Conservation (phyloP, 2,888 invertebrate species). For the Andrena bucephala region DNA sequence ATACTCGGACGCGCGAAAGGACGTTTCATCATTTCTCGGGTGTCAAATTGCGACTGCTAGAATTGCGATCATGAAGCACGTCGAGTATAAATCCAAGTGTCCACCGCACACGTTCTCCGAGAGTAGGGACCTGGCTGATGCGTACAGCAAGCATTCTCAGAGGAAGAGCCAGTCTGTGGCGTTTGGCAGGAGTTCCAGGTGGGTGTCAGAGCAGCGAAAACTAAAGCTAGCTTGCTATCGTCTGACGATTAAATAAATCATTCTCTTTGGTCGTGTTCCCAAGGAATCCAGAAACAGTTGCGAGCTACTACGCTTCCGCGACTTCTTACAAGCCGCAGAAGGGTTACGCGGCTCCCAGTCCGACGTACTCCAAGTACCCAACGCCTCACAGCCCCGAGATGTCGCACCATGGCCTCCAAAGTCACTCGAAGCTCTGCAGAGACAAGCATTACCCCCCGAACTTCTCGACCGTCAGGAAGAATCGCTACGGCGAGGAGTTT, state of each 20-base stretch:
- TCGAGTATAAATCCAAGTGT: conserved; percentile 67
- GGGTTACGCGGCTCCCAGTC: conserved; percentile 50
- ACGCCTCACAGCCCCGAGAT: conserved; percentile 27
- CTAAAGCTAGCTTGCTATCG: background rate
- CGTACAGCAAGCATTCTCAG: conserved; percentile 68
- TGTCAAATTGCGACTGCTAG: background rate
- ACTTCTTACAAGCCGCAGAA: conserved; percentile 67
- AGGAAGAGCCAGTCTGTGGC: conserved; percentile 47
- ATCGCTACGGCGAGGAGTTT: conserved; percentile 61
- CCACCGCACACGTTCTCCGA: conserved; percentile 55
- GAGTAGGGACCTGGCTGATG: conserved; percentile 53
- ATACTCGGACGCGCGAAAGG: conserved; percentile 27
- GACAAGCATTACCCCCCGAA: conserved; percentile 56
- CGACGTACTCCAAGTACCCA: conserved; percentile 60
- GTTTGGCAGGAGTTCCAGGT: conserved; percentile 64
- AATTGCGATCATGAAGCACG: conserved; percentile 67
- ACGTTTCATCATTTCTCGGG: background rate
- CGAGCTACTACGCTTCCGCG: conserved; percentile 62
- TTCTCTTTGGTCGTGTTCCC: conserved; percentile 8
- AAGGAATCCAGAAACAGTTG: conserved; percentile 63
- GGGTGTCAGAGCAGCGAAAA: conserved; percentile 27
- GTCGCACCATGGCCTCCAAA: conserved; percentile 34
- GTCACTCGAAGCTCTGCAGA: conserved; percentile 23
- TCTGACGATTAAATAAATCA: background rate
- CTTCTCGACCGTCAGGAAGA: conserved; percentile 61